Base-by-base conservation (phyloP, 2,113 vertebrate species). In the Marmota flaviventris region DNA sequence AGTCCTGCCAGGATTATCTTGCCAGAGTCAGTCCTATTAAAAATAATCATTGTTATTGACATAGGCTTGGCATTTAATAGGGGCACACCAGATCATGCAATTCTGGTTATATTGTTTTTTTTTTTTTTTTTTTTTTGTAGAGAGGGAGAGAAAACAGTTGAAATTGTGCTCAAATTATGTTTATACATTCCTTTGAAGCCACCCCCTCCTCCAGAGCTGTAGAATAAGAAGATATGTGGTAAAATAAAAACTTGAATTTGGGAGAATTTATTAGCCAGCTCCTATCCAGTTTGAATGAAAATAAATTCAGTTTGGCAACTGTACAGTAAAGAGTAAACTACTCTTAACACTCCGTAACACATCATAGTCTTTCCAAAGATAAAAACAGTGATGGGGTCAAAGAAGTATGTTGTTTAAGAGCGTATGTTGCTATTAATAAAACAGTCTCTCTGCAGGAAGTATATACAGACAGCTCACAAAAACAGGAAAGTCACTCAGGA, bases 401-500 rank as follows among this genome's bases (percentile, higher is more conserved):
- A 97, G 94, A 96, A 84, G 45, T 75, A 10, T 91, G 93, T 90
- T 96, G 88, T 97, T 97, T 85, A 93, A 92, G 97, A 89, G 27
- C 27, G 4, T 85, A 37, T 61, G 45, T 70, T 97, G 67, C 97
- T 98, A 97, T 97, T 93, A 85, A 77, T 96, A 98, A 73, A 92
- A 10, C 20, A 72, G 92, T 39, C 82, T 96, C n/a, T 93, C 91
- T 92, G 76, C 96, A 98, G 97, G 94, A 97, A 96, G 95, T 0
- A 0, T 82, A 97, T 24, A 92, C 69, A 81, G 97, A 96, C 96
- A 89, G 82, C 95, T 96, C 97, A 97, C 93, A 91, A 98, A 97
- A 83, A 95, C 95, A 95, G 97, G 82, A 95, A 98, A 98, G 95
- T 89, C 82, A 73, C 90, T 97, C 92, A 96, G 94, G 96, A 98